Evolutionary conservation across 2,797 vertebrate species (phyloP).

Genomic region (Masticophis lateralis): DNA sequence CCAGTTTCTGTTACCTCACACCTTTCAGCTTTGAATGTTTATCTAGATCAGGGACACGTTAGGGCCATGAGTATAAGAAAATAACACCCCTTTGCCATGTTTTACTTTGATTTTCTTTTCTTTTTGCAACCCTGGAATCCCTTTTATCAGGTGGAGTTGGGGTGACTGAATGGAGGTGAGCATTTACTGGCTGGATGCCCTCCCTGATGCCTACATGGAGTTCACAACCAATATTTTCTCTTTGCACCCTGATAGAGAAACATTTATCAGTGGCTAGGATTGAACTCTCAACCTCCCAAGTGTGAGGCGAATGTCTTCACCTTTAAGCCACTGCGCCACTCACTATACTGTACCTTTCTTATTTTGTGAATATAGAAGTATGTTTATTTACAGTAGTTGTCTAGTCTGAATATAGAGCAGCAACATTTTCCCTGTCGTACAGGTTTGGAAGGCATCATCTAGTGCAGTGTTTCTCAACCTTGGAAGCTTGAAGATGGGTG

Average conservation of each 20-base stretch:
- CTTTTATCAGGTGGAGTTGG: background rate
- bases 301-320: no score
- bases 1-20: background rate
- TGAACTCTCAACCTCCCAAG: no score
- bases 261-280: background rate
- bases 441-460: no score
- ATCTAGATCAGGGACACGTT: background rate
- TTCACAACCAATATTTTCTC: background rate
- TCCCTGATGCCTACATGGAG: background rate
- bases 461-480: no score
- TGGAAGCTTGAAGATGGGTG: no score
- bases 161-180: background rate
- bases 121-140: background rate
- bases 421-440: background rate
- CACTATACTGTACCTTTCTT: background rate
- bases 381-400: background rate
- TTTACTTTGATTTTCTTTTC: background rate
- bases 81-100: background rate
- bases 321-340: background rate
- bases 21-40: background rate
- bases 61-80: background rate
- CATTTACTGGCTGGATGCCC: background rate
- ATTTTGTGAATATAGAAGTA: background rate
- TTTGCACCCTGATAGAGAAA: background rate
- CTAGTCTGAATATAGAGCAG: background rate